Conservation (phyloP, 2,888 invertebrate species). For the Caenorhabditis afra region DNA sequence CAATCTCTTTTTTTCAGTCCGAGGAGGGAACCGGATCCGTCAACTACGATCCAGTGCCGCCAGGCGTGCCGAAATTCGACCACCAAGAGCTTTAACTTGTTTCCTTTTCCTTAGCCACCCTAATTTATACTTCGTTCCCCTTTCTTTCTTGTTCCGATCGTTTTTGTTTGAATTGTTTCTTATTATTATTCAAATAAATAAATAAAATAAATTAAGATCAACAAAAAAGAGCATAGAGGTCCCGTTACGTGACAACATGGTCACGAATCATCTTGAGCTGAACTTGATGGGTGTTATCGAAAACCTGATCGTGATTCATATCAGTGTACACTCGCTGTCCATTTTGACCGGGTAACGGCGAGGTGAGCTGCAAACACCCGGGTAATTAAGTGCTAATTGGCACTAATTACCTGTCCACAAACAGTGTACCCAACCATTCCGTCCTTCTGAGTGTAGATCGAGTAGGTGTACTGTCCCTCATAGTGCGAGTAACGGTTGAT, state of each 20-base stretch:
- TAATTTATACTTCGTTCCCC: conserved; percentile 2
- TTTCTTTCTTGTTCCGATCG: conserved; percentile 17
- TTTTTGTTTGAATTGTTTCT: conserved; percentile 17
- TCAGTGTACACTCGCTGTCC: conserved; percentile 76
- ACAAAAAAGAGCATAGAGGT: conserved; percentile 9
- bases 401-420: conserved; percentile 67
- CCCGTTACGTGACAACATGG: conserved; percentile 64
- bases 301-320: conserved; percentile 75
- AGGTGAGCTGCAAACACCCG: conserved; percentile 55
- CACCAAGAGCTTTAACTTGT: conserved; percentile 45
- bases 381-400: background rate
- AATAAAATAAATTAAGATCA: background rate
- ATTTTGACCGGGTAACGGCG: conserved; percentile 74
- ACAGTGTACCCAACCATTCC: conserved; percentile 76
- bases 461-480: conserved; percentile 76
- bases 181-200: background rate
- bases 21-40: conserved; percentile 48
- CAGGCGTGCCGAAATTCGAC: conserved; percentile 38
- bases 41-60: conserved; percentile 58
- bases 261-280: conserved; percentile 75
- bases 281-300: conserved; percentile 74
- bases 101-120: background rate
- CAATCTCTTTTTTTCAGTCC: conserved; percentile 37
- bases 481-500: conserved; percentile 76
- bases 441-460: conserved; percentile 74